Evolutionary conservation across 2,888 invertebrate species (phyloP).

Genomic region (Stenodema calcarata): DNA sequence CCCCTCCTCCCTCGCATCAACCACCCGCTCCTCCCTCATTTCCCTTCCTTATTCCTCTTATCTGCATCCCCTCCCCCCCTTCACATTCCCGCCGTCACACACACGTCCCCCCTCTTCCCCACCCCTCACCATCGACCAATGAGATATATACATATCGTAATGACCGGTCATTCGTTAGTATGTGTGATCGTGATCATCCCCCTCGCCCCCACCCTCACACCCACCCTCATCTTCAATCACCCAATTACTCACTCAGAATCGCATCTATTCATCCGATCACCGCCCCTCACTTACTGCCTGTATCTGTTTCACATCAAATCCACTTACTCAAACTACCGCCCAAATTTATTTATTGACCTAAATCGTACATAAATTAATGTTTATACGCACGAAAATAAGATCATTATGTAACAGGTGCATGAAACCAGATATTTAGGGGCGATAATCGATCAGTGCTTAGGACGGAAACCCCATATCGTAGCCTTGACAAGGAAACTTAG

Average conservation of each 20-base stretch:
- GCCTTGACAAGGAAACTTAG: too few species aligned
- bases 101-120: too few species aligned
- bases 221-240: conserved; percentile 2
- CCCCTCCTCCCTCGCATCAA: background rate
- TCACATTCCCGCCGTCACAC: background rate
- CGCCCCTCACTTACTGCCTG: background rate
- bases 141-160: background rate
- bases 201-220: too few species aligned
- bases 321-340: background rate
- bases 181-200: background rate
- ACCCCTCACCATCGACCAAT: background rate
- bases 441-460: too few species aligned
- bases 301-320: background rate
- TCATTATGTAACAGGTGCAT: too few species aligned
- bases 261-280: background rate
- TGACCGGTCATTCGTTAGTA: background rate
- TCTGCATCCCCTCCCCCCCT: background rate
- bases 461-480: too few species aligned
- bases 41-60: background rate
- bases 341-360: background rate
- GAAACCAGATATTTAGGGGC: too few species aligned
- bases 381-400: too few species aligned
- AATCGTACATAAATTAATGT: background rate
- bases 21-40: background rate
- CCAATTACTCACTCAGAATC: background rate